Conservation (phyloP, 2,113 vertebrate species). For the Festucalex cinctus region DNA sequence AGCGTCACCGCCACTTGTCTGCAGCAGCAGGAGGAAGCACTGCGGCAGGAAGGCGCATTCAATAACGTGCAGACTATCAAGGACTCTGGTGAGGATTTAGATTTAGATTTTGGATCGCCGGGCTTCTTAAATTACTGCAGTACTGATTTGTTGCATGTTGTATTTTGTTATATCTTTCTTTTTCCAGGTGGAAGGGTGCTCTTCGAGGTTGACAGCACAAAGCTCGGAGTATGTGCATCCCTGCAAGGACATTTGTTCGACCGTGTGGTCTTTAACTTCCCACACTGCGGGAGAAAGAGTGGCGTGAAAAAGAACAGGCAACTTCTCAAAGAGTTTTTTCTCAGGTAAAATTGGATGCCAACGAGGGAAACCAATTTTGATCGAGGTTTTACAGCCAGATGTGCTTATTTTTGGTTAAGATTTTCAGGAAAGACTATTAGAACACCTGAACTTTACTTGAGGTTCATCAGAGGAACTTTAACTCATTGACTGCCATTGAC, state of each 20-base stretch:
- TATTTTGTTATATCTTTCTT: not conserved
- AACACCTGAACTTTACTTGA: no score
- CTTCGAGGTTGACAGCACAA: constrained; percentile 87
- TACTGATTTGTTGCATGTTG: not conserved
- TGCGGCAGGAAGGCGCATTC: constrained; percentile 55
- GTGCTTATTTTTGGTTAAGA: no score
- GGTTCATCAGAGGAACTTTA: no score
- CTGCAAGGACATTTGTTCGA: constrained; percentile 72
- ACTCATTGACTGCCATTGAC: no score
- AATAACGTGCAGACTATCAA: constrained; percentile 74
- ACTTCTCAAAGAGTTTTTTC: constrained; percentile 85
- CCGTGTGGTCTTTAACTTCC: constrained; percentile 90
- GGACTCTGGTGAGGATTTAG: constrained; percentile 72
- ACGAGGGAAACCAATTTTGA: not conserved
- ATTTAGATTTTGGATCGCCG: no score
- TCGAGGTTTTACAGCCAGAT: no score
- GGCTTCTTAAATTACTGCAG: not conserved
- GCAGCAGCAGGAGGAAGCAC: constrained; percentile 65
- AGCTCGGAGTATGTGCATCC: constrained; percentile 68
- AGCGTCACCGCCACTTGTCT: constrained; percentile 81
- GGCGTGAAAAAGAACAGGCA: constrained; percentile 90
- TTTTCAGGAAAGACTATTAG: no score
- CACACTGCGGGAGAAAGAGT: constrained; percentile 93
- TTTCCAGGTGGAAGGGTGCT: constrained; percentile 76
- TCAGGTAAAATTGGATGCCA: constrained; percentile 68